phyloP scores from a whole-genome alignment of 2,888 invertebrate genomes.

The Zhengitettix transpicula region DNA sequence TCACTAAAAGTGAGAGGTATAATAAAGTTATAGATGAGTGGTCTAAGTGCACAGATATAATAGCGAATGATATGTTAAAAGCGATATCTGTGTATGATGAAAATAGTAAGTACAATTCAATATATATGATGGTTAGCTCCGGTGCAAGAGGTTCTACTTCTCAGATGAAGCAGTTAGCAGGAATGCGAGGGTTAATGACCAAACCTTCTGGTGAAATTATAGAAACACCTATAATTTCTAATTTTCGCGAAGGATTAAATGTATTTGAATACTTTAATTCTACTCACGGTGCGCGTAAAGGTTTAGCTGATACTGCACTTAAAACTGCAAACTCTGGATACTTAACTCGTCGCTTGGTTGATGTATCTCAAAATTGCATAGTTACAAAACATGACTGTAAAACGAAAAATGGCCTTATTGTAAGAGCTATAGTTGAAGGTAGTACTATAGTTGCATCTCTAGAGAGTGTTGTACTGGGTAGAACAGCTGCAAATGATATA shows the following conservation, averaged over 20 bases:
- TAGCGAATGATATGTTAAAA: neutral
- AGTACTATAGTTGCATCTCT: no score
- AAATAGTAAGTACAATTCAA: neutral
- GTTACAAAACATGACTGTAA: no score
- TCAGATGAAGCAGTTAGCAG: neutral
- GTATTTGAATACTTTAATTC: no score
- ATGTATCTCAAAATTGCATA: no score
- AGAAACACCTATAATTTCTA: neutral
- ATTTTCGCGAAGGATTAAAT: slow-evolving; percentile 6
- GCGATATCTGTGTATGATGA: neutral
- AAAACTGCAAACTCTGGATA: no score
- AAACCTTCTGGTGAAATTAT: slow-evolving; percentile 1
- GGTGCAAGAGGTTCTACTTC: slow-evolving; percentile 1
- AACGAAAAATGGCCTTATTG: no score
- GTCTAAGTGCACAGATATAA: neutral
- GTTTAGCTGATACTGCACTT: no score
- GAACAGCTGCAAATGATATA: neutral
- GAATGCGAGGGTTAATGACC: slow-evolving; percentile 1
- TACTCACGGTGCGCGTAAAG: no score
- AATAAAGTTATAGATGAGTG: neutral
- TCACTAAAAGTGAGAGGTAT: neutral
- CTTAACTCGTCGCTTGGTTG: no score
- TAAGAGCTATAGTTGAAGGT: no score
- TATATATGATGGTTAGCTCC: slow-evolving; percentile 1
- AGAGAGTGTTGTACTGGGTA: neutral